Evolutionary conservation across 2,797 vertebrate genomes (phyloP), one percentile per base, ranked within the genome.

Genomic region (Smutsia temminckii): DNA sequence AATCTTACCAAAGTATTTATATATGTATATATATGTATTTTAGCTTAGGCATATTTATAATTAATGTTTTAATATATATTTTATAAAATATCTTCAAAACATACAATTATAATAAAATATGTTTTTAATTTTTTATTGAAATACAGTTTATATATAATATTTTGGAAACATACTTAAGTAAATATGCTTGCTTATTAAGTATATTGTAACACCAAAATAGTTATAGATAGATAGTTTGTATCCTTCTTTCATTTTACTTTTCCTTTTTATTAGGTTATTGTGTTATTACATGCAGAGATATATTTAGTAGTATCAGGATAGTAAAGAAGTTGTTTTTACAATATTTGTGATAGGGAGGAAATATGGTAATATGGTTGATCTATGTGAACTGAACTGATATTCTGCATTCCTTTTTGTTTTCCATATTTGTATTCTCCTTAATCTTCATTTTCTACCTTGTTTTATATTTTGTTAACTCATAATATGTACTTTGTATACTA

Each of bases 381-480:
- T 57, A 0, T 83, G 34, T 37, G n/a, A 94, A 75, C 17, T 17
- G 14, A 89, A 37, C 10, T 40, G 59, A 69, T 95, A 80, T 21
- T 89, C 34, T 93, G 20, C 59, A 42, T 61, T 72, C 32, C 40
- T 66, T 55, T 53, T 96, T 80, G 16, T 17, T 77, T 94, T 94
- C 32, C 27, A 14, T 49, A 57, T 96, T 83, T 89, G 3, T 49
- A 34, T 91, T 74, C 75, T 74, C 51, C 29, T 71, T 91, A 17
- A 63, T 89, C 49, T 93, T 93, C 89, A 64, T 75, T 78, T 80
- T 84, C 29, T 69, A 51, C 20, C 37, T 83, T 92, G 66, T 71
- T 89, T 90, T 92, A 64, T 64, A 87, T 75, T 85, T 94, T 84
- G 6, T 77, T 74, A 61, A 55, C n/a, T 79, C 14, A 92, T 34